These are phyloP conservation scores for Planiliza haematocheilus DNA, from an alignment of 2,113 vertebrate species.

Conservation along the genomic window DNA sequence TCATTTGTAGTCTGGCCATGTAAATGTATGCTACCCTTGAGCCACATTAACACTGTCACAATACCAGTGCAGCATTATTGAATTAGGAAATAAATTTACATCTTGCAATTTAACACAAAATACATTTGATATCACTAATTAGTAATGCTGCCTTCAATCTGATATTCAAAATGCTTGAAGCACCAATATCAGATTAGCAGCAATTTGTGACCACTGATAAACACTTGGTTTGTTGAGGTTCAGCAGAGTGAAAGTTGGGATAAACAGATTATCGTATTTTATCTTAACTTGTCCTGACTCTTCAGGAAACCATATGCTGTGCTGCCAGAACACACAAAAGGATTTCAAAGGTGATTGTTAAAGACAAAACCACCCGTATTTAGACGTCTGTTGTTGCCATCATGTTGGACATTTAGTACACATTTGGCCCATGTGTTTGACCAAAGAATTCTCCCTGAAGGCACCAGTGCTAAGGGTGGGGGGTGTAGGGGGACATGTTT, in stretches of 20 bases:
- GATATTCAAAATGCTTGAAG: slow-evolving; percentile 32
- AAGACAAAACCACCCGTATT: background rate
- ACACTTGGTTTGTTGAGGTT: slow-evolving; percentile 25
- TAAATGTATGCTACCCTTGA: background rate
- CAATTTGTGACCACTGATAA: slow-evolving; percentile 34
- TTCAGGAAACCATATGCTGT: background rate
- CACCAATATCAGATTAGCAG: slow-evolving; percentile 30
- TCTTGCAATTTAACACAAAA: slow-evolving; percentile 2
- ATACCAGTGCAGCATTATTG: background rate
- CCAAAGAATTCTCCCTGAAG: slow-evolving; percentile 39
- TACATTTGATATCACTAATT: slow-evolving; percentile 10
- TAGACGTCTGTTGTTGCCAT: slow-evolving; percentile 4
- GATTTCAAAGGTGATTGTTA: background rate
- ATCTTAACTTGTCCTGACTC: too few species aligned
- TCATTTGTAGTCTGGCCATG: background rate
- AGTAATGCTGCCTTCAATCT: slow-evolving; percentile 13
- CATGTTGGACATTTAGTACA: slow-evolving; percentile 11
- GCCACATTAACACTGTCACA: background rate
- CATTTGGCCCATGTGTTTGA: slow-evolving; percentile 19
- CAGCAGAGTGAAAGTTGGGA: background rate
- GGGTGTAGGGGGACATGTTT: slow-evolving; percentile 40
- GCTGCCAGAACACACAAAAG: background rate
- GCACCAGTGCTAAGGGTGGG: slow-evolving; percentile 6
- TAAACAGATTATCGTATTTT: background rate
- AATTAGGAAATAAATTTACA: slow-evolving; percentile 5